phyloP scores from a whole-genome alignment of 2,797 vertebrate species.

The Betta splendens region DNA sequence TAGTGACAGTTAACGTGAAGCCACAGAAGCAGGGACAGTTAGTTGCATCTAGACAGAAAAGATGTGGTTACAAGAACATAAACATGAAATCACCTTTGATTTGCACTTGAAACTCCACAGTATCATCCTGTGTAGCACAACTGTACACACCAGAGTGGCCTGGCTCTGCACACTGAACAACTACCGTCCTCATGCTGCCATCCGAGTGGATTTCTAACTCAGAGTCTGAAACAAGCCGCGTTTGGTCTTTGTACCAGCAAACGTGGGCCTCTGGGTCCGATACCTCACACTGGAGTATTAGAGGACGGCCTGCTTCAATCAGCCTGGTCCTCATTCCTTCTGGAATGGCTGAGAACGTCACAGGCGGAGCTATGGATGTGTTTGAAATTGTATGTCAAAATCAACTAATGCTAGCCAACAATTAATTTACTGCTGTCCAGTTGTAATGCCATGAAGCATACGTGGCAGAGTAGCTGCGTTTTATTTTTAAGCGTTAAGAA shows the following conservation, averaged over 20 bases:
- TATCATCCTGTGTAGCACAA: slow-evolving; percentile 81
- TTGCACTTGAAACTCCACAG: slow-evolving; percentile 81
- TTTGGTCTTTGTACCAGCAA: slow-evolving; percentile 82
- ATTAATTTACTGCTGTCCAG: slow-evolving; percentile 49
- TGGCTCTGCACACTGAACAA: slow-evolving; percentile 76
- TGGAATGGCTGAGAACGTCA: slow-evolving; percentile 81
- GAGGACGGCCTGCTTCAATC: slow-evolving; percentile 74
- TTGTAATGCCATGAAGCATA: slow-evolving; percentile 39
- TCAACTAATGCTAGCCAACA: slow-evolving; percentile 47
- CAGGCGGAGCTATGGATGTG: slow-evolving; percentile 83
- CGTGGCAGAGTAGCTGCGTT: slow-evolving; percentile 28
- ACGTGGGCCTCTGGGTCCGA: slow-evolving; percentile 79
- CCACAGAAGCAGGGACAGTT: slow-evolving; percentile 71
- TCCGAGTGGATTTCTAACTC: slow-evolving; percentile 78
- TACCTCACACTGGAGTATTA: slow-evolving; percentile 81
- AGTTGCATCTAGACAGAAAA: slow-evolving; percentile 72
- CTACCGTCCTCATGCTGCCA: slow-evolving; percentile 76
- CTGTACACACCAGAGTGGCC: slow-evolving; percentile 81
- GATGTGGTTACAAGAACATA: slow-evolving; percentile 69
- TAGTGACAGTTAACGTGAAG: slow-evolving; percentile 42
- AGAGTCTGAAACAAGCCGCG: slow-evolving; percentile 70
- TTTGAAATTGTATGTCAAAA: slow-evolving; percentile 72
- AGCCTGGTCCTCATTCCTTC: slow-evolving; percentile 78
- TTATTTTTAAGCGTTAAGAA: slow-evolving; percentile 32
- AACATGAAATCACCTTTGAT: slow-evolving; percentile 88